Percentiles rank a stretch among this genome's conserved stretches.
These are phyloP conservation scores for Indicator indicator DNA, from an alignment of 2,113 vertebrate genomes.

Conservation along the genomic window DNA sequence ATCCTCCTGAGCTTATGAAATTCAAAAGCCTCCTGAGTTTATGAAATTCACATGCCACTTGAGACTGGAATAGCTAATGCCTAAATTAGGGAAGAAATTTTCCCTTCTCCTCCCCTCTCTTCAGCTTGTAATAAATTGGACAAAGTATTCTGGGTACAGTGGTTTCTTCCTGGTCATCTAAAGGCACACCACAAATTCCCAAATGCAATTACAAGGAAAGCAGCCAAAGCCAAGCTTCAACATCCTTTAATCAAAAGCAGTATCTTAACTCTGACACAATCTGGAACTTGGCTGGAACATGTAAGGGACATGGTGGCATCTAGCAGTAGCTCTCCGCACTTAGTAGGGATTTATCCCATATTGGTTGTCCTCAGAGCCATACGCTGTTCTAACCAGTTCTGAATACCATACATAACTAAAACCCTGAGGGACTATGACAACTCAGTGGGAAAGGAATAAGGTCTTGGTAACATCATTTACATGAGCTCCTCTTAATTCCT, in stretches of 20 bases:
- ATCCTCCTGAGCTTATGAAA: background rate
- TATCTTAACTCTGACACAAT: background rate
- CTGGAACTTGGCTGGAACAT: background rate
- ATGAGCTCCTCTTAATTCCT: background rate
- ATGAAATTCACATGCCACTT: background rate
- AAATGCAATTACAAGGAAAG: background rate
- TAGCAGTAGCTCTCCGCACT: background rate
- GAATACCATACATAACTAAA: background rate
- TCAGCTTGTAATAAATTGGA: background rate
- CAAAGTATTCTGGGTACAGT: background rate
- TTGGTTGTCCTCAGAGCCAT: background rate
- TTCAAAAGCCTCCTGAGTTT: background rate
- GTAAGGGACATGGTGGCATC: background rate
- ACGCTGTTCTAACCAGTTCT: background rate
- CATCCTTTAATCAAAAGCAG: background rate
- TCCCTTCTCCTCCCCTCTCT: background rate
- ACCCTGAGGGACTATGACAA: background rate
- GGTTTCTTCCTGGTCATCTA: background rate
- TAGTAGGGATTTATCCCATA: background rate
- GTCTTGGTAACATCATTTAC: background rate
- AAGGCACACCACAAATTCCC: background rate
- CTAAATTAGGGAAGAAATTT: slow-evolving; percentile 43
- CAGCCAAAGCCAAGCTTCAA: background rate
- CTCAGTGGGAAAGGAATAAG: background rate
- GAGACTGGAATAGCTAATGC: background rate